Evolutionary conservation across 1,140 invertebrate genomes (phyloP), one percentile per base, ranked within the genome.

Genomic region (Meloidogyne floridensis): DNA sequence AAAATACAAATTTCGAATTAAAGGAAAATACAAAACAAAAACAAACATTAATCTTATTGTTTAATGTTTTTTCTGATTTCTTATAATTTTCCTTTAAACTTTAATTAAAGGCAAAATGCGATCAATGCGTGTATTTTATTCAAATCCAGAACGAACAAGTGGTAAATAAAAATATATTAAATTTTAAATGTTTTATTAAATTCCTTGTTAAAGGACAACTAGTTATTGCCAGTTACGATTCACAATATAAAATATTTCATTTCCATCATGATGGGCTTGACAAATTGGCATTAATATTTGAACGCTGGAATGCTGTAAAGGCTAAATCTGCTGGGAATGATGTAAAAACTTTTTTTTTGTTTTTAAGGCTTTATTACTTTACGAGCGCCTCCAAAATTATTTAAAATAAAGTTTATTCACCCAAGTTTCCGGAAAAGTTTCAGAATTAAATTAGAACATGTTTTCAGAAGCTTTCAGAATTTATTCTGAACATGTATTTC

Each of bases 171-270:
- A 97, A 5, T 95, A 97, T 6, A 95, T 97, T 47, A 47, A 3
- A 95, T 95, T 0, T 47, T 47, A 47, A 32, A 47, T 47, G 7
- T 96, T 95, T 71, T 92, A 10, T 42, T 72, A 8, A 72, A 20
- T 72, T 47, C 10, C n/a, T 42, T 42, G n/a, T 32, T 32, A 11
- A 11, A 65, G 59, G 79, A 9, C 85, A 86, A 56, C 91, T 97
- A 74, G 95, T 97, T 5, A 95, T 97, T 4, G 95, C 95, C 0
- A 96, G 95, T 73, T 92, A 94, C 80, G 95, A 97, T 88, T 95
- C 95, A 54, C 95, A 96, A 90, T 97, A 97, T 90, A 97, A 97
- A 92, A 97, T 98, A 83, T 91, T 98, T 32, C 95, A 98, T 91
- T 98, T 97, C 90, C 95, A 97, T 90, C 93, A 96, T 87, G 95